Conservation (phyloP, 1,140 invertebrate species). For the Formica selysi region DNA sequence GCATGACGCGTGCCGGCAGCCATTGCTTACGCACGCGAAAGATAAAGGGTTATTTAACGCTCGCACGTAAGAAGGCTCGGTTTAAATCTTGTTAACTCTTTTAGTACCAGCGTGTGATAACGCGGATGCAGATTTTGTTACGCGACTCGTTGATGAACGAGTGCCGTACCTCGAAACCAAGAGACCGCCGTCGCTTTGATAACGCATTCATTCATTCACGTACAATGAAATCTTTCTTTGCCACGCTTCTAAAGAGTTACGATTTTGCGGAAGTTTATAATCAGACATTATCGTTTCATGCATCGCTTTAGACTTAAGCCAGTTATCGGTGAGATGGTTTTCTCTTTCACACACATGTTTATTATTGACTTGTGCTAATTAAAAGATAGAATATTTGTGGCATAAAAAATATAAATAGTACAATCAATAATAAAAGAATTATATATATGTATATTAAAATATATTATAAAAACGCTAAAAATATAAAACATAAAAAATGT, state of each 20-base stretch:
- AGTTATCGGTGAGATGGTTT: slow-evolving; percentile 6
- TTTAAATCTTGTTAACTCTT: slow-evolving; percentile 57
- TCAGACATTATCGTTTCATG: not conserved
- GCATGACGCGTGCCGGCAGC: slow-evolving; percentile 39
- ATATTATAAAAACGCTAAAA: not conserved
- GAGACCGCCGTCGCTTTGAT: slow-evolving; percentile 1
- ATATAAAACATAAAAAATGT: not conserved
- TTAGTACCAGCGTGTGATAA: slow-evolving; percentile 24
- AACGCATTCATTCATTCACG: not conserved
- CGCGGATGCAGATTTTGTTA: slow-evolving; percentile 33
- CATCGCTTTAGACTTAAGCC: not conserved
- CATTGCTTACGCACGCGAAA: slow-evolving; percentile 61
- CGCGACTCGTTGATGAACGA: not conserved
- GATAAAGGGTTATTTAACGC: slow-evolving; percentile 72
- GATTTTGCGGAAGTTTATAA: slow-evolving; percentile 15
- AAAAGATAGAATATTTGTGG: not conserved
- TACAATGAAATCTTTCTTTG: slow-evolving; percentile 25
- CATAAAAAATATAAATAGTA: not conserved
- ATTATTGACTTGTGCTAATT: not conserved
- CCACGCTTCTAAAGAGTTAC: slow-evolving; percentile 18
- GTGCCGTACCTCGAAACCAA: not conserved
- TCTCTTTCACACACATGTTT: not conserved
- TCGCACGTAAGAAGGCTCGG: not conserved
- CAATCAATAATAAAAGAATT: not conserved
- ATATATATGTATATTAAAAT: slow-evolving; percentile 2